These are phyloP conservation scores for Amphipoea oculea DNA, from an alignment of 2,888 invertebrate species.

Conservation along the genomic window DNA sequence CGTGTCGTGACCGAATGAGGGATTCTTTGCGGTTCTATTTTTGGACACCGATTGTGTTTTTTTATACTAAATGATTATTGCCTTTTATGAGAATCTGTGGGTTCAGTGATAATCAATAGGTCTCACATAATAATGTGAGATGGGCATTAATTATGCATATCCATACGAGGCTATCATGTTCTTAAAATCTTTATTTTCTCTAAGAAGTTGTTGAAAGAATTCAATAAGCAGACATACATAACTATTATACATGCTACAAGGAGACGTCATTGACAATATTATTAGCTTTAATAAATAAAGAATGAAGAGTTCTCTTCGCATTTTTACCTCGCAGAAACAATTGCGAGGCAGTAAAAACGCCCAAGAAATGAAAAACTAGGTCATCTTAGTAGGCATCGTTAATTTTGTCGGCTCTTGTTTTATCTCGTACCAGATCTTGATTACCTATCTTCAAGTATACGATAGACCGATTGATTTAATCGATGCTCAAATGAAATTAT, in stretches of 20 bases:
- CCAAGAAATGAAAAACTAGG: not conserved
- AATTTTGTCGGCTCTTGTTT: not conserved
- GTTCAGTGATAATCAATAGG: not conserved
- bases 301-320: not conserved
- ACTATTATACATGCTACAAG: too few relatives aligned
- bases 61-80: not conserved
- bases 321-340: not conserved
- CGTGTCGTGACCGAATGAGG: constrained; percentile 17
- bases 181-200: not conserved
- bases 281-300: not conserved
- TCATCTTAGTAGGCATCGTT: not conserved
- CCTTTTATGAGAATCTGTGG: not conserved
- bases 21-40: constrained; percentile 12
- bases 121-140: too few relatives aligned
- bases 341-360: not conserved
- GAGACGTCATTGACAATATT: not conserved
- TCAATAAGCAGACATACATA: not conserved
- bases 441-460: constrained; percentile 5
- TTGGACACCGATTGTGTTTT: not conserved
- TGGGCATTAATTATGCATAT: not conserved
- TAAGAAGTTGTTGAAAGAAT: not conserved
- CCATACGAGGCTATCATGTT: not conserved
- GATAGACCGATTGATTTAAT: constrained; percentile 37
- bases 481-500: constrained; percentile 29
- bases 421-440: constrained; percentile 31